Conservation (phyloP, 2,888 invertebrate genomes). For the Dryococelus australis region DNA sequence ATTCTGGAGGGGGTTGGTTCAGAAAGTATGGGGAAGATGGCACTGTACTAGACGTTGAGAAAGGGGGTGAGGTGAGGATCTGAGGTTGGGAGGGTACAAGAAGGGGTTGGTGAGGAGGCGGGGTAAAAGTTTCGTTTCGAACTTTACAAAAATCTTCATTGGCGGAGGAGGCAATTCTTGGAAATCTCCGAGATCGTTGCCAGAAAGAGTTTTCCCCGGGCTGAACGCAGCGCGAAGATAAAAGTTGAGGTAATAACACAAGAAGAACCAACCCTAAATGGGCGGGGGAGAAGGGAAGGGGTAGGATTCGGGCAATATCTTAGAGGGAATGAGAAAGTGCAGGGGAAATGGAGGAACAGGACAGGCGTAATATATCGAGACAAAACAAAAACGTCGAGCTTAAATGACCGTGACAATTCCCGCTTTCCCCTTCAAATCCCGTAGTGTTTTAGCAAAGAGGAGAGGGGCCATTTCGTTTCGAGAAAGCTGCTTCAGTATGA, state of each 20-base stretch:
- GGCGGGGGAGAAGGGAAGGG: not conserved
- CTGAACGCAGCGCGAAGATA: slow-evolving; percentile 40
- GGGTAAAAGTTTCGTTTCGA: slow-evolving; percentile 41
- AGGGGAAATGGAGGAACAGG: slow-evolving; percentile 18
- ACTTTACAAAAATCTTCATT: slow-evolving; percentile 46
- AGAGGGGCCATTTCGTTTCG: not conserved
- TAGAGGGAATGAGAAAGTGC: not conserved
- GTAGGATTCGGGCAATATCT: not conserved
- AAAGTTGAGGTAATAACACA: slow-evolving; percentile 46
- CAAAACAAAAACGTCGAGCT: slow-evolving; percentile 31
- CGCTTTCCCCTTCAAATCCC: not conserved
- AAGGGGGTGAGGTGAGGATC: slow-evolving; percentile 12
- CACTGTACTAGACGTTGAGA: not conserved
- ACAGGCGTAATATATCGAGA: slow-evolving; percentile 42
- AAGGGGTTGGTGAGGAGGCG: not conserved
- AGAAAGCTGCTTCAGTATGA: not conserved
- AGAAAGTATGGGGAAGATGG: slow-evolving; percentile 16
- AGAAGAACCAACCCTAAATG: not conserved
- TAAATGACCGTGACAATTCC: slow-evolving; percentile 41
- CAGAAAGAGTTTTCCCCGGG: slow-evolving; percentile 42
- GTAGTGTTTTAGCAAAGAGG: not conserved
- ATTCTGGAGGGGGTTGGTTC: not conserved
- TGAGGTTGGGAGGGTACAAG: not conserved
- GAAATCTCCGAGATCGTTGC: slow-evolving; percentile 44
- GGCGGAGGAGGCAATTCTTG: slow-evolving; percentile 43